Evolutionary conservation across 2,888 invertebrate genomes (phyloP), one percentile per base, ranked within the genome.

Genomic region (Phragmatobia fuliginosa): DNA sequence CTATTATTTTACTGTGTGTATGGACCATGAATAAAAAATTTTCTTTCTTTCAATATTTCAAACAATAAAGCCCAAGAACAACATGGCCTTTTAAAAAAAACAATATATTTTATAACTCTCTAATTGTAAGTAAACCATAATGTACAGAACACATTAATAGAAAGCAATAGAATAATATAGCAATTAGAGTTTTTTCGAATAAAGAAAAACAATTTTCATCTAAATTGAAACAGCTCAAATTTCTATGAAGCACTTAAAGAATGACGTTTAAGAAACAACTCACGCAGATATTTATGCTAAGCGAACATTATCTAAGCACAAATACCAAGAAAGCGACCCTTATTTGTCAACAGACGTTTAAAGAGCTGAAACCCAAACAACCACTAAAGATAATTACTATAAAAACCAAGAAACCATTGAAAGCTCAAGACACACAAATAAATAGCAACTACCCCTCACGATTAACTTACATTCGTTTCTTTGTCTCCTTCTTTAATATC

Each of bases 401-500:
- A 67, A 56, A 38, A 69, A 72, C 67, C 67, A 73, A 66, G 67
- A 62, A 66, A 62, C 62, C 52, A 67, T 69, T 49, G 62, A 62
- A 58, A 77, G 69, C 38, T 72, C 59, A 70, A 73, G 62, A 64
- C 67, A 76, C 62, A 72, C 76, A 83, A 84, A 83, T 82, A 87
- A 85, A 85, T 82, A 83, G 72, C 74, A 78, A 74, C 80, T 81
- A 78, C 70, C 73, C 69, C 72, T 76, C 72, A 73, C 87, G 89
- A 89, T 90, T 90, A 91, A 90, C 86, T 88, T 83, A 86, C 87
- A 85, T 85, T 84, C 83, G 78, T 77, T 84, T 84, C 86, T 88
- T 89, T 90, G 91, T 92, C 91, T 91, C 88, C 78, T 78, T 77
- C 87, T 92, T 92, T 94, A 94, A 94, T 94, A 93, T 93, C 87